phyloP scores from a whole-genome alignment of 2,888 invertebrate genomes.

The Ephialtes manifestator region DNA sequence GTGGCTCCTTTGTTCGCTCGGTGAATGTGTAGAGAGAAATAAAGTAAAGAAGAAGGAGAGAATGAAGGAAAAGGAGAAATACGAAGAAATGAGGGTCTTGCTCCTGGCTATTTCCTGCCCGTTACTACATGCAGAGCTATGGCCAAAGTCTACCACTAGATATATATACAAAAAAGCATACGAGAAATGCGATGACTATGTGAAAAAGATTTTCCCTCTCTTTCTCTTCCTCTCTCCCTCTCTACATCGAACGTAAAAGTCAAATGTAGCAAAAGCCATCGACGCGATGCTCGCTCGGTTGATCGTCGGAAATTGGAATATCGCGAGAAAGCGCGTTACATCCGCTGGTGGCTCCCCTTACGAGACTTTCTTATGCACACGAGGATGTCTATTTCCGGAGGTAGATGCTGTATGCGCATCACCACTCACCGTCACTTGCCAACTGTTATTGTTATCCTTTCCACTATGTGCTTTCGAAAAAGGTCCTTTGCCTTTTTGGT shows the following conservation, averaged over 20 bases:
- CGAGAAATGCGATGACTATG: slow-evolving; percentile 5
- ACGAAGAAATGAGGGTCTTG: slow-evolving; percentile 47
- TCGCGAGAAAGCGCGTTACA: slow-evolving; percentile 42
- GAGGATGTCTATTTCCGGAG: slow-evolving; percentile 32
- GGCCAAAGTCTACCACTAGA: not conserved
- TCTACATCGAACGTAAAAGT: slow-evolving; percentile 16
- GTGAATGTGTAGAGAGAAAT: slow-evolving; percentile 30
- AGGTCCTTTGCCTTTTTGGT: not conserved
- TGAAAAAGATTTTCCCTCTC: slow-evolving; percentile 28
- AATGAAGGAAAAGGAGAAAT: slow-evolving; percentile 13
- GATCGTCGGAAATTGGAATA: slow-evolving; percentile 64
- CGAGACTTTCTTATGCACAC: slow-evolving; percentile 20
- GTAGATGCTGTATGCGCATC: not conserved
- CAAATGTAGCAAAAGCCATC: slow-evolving; percentile 28
- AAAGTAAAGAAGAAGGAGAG: slow-evolving; percentile 50
- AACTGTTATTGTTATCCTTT: slow-evolving; percentile 7
- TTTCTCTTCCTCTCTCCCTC: not conserved
- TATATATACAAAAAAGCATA: slow-evolving; percentile 6
- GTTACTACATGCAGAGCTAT: not conserved
- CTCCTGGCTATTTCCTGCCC: slow-evolving; percentile 21
- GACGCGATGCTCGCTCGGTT: slow-evolving; percentile 31
- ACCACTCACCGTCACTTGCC: slow-evolving; percentile 2
- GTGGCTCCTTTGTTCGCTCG: slow-evolving; percentile 54
- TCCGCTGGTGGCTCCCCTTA: slow-evolving; percentile 19
- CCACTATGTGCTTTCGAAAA: not conserved